Conservation (phyloP, 2,113 vertebrate species). For the Pseudonaja textilis region DNA sequence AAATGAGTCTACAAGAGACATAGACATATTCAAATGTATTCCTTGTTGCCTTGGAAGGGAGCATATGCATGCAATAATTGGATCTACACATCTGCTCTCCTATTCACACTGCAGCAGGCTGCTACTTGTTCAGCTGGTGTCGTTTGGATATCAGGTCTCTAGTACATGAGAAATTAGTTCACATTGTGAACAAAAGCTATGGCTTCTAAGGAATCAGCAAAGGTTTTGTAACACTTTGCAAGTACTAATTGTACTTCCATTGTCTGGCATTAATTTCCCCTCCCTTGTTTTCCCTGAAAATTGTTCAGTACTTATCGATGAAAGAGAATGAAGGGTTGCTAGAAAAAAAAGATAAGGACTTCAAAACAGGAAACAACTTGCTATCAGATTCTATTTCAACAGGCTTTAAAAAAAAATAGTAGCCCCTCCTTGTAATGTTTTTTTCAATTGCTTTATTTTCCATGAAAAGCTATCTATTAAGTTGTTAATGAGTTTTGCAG, state of each 20-base stretch:
- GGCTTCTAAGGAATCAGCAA: not conserved
- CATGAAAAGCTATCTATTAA: constrained; percentile 23
- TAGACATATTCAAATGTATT: not conserved
- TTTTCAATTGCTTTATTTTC: constrained; percentile 11
- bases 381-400: not conserved
- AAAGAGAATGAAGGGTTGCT: not conserved
- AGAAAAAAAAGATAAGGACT: constrained; percentile 4
- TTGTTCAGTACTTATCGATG: not conserved
- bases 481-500: constrained; percentile 8
- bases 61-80: not conserved
- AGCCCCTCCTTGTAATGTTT: constrained; percentile 8
- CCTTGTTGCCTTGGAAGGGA: not conserved
- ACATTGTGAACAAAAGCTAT: not conserved
- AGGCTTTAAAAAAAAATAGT: not conserved
- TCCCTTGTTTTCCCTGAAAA: constrained; percentile 4
- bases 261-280: not conserved
- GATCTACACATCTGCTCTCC: not conserved
- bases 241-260: not conserved
- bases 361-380: not conserved
- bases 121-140: not conserved
- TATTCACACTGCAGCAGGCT: not conserved
- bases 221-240: not conserved
- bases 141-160: not conserved
- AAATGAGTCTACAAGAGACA: not conserved
- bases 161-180: not conserved